Conservation (phyloP, 1,140 invertebrate genomes). For the Piezodorus guildinii region DNA sequence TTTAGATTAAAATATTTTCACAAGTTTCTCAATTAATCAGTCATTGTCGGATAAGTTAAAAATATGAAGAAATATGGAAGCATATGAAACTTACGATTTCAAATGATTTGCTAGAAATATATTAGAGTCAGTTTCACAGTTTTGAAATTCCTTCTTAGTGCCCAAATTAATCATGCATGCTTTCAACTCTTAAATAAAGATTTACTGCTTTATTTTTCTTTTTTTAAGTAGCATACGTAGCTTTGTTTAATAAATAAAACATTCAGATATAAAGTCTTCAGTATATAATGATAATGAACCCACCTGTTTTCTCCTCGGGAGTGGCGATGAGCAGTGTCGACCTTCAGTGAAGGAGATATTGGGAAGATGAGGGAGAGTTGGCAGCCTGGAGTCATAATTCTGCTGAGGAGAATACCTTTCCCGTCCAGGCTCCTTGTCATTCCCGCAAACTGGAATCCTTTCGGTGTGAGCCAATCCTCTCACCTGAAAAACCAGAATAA, state of each 20-base stretch:
- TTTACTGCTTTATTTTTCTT: too few relatives aligned
- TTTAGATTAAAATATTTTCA: too few relatives aligned
- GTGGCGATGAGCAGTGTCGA: constrained; percentile 49
- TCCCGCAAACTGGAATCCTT: constrained; percentile 29
- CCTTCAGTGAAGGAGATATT: constrained; percentile 39
- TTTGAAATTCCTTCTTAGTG: too few relatives aligned
- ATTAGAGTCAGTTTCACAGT: too few relatives aligned
- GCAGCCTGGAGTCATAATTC: constrained; percentile 22
- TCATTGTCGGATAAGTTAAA: too few relatives aligned
- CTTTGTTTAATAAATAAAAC: background rate
- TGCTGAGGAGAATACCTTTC: constrained; percentile 34
- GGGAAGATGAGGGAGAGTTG: constrained; percentile 38
- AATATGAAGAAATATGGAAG: too few relatives aligned
- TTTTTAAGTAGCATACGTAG: too few relatives aligned
- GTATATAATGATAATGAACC: background rate
- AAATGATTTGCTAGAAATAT: too few relatives aligned
- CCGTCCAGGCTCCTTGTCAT: constrained; percentile 37
- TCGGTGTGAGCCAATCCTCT: constrained; percentile 63
- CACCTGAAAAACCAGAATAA: constrained; percentile 39
- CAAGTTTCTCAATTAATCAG: too few relatives aligned
- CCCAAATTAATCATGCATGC: background rate
- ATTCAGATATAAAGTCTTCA: background rate
- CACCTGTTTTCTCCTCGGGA: constrained; percentile 55
- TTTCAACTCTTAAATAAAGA: background rate
- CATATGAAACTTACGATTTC: too few relatives aligned